Evolutionary conservation across 2,113 vertebrate genomes (phyloP), one percentile per base, ranked within the genome.

Genomic region (Nematolebias whitei): DNA sequence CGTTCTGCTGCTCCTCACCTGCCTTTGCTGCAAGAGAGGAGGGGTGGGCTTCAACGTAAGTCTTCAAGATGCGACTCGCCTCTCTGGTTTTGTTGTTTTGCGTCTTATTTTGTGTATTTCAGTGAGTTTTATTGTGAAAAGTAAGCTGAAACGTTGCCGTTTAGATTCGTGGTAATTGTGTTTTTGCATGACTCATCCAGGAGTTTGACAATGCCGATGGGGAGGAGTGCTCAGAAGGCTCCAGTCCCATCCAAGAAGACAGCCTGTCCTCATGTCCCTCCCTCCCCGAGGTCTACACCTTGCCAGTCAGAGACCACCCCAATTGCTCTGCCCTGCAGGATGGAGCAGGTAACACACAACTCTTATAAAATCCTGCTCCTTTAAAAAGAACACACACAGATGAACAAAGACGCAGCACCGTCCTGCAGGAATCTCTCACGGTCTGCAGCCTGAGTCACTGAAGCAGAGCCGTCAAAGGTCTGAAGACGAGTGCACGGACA

Each of bases 21-120:
- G 96, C 74, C 92, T 97, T 68, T 97, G 96, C 90, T 97, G 96
- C 87, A 97, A 96, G 87, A 92, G 92, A 69, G 95, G 94, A 41
- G 93, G 94, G 85, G 95, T 97, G 44, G 95, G 95, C 69, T 97
- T 97, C 90, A 96, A 96, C 92, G 96, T 97, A 91, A 96, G 94
- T 88, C 74, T 85, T 69, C 73, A 80, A 85, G 55, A 79, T 86
- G 86, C 79, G 80, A 78, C 79, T 86, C 81, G 76, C 70, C 74
- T 79, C 61, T 67, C 62, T 78, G 66, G 32, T 68, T 68, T 63
- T 22, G 64, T 56, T 72, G n/a, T 41, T 1, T 2, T 43, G 40
- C 15, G 4, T 2, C 40, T 43, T 15, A 15, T 19, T 45, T 10
- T n/a, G 43, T n/a, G 43, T 29, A 29, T n/a, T n/a, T n/a, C n/a